A percentile compares a stretch with the other conserved stretches of the same genome.
Evolutionary conservation across 2,113 vertebrate species (phyloP).

Genomic region (Chloebia gouldiae): DNA sequence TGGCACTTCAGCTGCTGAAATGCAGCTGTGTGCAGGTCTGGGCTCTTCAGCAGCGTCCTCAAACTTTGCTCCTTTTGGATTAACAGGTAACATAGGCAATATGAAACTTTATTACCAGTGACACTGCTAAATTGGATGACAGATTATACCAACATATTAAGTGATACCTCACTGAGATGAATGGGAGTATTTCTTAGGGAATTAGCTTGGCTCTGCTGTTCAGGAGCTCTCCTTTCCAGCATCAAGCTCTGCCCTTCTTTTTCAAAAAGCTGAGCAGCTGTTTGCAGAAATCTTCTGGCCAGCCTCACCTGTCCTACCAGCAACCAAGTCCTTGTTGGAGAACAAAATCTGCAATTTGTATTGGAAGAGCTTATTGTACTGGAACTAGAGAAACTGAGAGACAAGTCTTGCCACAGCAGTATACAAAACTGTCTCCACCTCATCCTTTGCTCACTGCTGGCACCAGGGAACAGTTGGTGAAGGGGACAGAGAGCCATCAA

Average conservation of each 20-base stretch:
- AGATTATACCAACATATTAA: background rate
- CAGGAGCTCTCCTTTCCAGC: background rate
- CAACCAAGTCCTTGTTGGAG: background rate
- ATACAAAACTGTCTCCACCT: background rate
- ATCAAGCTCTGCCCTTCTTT: background rate
- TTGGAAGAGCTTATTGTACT: background rate
- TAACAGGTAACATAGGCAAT: background rate
- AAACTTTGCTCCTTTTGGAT: background rate
- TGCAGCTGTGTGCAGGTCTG: background rate
- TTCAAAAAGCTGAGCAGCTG: background rate
- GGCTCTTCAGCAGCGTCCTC: background rate
- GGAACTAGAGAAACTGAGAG: background rate
- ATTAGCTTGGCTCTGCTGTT: background rate
- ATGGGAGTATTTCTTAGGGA: background rate
- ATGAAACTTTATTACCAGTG: background rate
- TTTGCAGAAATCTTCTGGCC: background rate
- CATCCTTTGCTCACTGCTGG: background rate
- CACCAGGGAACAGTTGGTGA: background rate
- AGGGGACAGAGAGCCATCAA: background rate
- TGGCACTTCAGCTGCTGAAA: background rate
- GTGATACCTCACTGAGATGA: background rate
- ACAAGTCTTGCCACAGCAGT: background rate
- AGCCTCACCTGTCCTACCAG: background rate
- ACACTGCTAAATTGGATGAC: background rate
- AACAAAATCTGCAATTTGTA: background rate